These are phyloP conservation scores for Channa maculata DNA, from an alignment of 2,113 vertebrate species.

Conservation along the genomic window DNA sequence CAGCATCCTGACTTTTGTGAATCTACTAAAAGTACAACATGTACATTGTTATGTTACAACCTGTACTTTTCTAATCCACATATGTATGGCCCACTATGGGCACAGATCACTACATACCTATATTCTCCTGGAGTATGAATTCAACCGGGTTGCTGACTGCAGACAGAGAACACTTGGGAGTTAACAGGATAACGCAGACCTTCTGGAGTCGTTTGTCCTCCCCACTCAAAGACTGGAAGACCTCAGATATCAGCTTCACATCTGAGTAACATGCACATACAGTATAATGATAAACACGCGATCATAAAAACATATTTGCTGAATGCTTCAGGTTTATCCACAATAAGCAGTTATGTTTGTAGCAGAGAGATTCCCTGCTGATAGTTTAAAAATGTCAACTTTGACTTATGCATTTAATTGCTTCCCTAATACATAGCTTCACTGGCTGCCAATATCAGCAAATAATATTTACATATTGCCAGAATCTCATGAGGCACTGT, in stretches of 20 bases:
- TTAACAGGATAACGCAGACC: conserved; percentile 86
- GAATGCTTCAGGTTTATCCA: conserved; percentile 13
- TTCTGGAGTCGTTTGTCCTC: conserved; percentile 82
- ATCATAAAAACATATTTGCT: conserved; percentile 17
- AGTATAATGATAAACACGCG: conserved; percentile 5
- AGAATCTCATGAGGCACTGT: too few relatives aligned
- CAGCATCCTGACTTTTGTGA: background rate
- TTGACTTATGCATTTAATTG: conserved; percentile 27
- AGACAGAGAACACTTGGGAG: conserved; percentile 89
- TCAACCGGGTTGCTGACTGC: conserved; percentile 90
- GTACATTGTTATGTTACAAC: background rate
- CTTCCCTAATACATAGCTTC: conserved; percentile 27
- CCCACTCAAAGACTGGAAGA: conserved; percentile 83
- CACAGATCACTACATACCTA: conserved; percentile 81
- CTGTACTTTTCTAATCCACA: conserved; percentile 6
- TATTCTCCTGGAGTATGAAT: conserved; percentile 88
- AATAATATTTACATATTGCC: conserved; percentile 22
- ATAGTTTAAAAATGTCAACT: conserved; percentile 47
- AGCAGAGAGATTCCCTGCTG: conserved; percentile 20
- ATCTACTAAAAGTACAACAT: background rate
- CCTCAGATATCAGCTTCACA: conserved; percentile 85
- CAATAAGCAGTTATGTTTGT: conserved; percentile 2
- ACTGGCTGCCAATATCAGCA: conserved; percentile 12
- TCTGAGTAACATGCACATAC: conserved; percentile 76
- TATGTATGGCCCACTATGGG: background rate